Evolutionary conservation across 1,140 invertebrate genomes (phyloP), one percentile per base, ranked within the genome.

Genomic region (Psilanteris sp.): DNA sequence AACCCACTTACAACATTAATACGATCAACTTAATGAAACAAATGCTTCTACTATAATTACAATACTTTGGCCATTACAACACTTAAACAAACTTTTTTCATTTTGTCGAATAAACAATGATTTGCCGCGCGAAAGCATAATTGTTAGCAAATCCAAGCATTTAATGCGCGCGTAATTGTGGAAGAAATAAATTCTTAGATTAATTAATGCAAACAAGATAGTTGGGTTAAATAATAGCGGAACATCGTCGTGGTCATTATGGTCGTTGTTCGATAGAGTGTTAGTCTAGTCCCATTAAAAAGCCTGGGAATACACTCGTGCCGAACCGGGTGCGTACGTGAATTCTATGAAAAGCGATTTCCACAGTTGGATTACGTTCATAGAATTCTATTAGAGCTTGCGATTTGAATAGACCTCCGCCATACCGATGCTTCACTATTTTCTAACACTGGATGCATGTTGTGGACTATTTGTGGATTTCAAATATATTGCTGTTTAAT

Each of bases 341-440:
- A 48, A 39, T 26, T 72, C 48, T 62, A 48, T 72, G 68, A 64
- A 72, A 71, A 72, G 68, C 68, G 39, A 32, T 61, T 72, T 57
- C 34, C 57, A 57, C 50, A 48, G 68, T 64, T 31, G 57, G 48
- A 62, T 57, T 72, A 72, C 48, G 39, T 48, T 57, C 50, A 11
- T 50, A 26, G 68, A 72, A 64, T 72, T 72, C 68, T 64, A 64
- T 72, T 72, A 55, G 34, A 55, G 50, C 26, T 26, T 13, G 41
- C 57, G 57, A 72, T 72, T 64, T 55, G 48, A 72, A 72, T 72
- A 24, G 41, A 61, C 18, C 7, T 20, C 43, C 18, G 32, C 62
- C 50, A 55, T 71, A 39, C 61, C 46, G 26, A 26, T 13, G 48
- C 32, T 71, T 46, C 16, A 54, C 48, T 54, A 62, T 44, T 71